Percentiles rank a stretch among this genome's conserved stretches.
Evolutionary conservation across 2,888 invertebrate species (phyloP).

Genomic region (Hydroisotoma schaefferi): DNA sequence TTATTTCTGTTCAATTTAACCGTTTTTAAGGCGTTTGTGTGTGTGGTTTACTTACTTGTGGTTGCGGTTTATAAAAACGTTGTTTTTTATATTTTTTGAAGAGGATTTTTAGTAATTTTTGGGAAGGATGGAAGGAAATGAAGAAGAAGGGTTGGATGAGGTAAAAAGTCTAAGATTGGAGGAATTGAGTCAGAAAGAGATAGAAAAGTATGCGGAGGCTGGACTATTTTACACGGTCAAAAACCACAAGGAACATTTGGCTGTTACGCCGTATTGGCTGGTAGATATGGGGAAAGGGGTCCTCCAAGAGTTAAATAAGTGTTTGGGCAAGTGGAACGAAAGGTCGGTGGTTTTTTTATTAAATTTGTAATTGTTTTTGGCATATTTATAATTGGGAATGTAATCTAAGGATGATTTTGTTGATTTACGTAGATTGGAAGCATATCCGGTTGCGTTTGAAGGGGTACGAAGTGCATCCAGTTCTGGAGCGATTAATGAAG

Average conservation of each 20-base stretch:
- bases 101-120: too few species aligned
- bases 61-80: too few species aligned
- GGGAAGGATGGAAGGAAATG: background rate
- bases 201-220: slow-evolving; percentile 6
- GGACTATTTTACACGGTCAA: slow-evolving; percentile 19
- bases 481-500: slow-evolving; percentile 30
- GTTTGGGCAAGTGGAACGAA: slow-evolving; percentile 29
- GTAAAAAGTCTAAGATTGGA: background rate
- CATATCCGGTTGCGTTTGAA: slow-evolving; percentile 28
- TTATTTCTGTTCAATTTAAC: too few species aligned
- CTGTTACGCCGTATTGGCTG: slow-evolving; percentile 32
- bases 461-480: slow-evolving; percentile 14
- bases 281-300: slow-evolving; percentile 22
- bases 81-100: too few species aligned
- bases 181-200: background rate
- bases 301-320: slow-evolving; percentile 23
- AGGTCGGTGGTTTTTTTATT: background rate
- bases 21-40: too few species aligned
- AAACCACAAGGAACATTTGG: slow-evolving; percentile 30
- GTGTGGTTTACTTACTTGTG: too few species aligned
- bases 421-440: slow-evolving; percentile 19
- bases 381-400: background rate
- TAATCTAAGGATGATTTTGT: too few species aligned
- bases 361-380: background rate
- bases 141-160: background rate